phyloP scores from a whole-genome alignment of 1,140 invertebrate species.

The Chionoecetes opilio region DNA sequence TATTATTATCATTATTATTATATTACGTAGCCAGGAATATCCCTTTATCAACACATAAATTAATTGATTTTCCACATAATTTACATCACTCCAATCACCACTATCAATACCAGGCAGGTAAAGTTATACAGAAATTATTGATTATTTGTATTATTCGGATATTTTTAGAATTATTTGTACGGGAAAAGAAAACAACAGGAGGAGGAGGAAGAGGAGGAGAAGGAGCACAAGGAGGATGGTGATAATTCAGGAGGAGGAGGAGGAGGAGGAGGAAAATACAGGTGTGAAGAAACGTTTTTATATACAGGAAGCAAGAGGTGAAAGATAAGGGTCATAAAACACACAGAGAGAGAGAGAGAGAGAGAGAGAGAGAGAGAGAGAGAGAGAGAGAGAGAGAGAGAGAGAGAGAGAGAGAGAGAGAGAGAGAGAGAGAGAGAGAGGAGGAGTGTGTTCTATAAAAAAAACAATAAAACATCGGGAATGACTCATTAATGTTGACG shows the following conservation, averaged over 20 bases:
- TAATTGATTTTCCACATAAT: no score
- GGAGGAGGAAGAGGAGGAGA: not conserved
- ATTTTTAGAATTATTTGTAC: no score
- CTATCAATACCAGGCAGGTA: not conserved
- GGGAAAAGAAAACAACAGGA: not conserved
- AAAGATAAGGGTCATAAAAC: not conserved
- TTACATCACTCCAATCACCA: not conserved
- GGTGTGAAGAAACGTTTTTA: not conserved
- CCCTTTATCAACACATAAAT: no score
- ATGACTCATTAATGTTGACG: no score
- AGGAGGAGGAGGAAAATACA: not conserved
- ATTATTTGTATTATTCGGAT: no score
- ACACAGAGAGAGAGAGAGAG: not conserved
- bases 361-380: slow-evolving; percentile 57
- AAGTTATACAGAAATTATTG: no score
- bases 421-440: slow-evolving; percentile 32
- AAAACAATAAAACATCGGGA: no score
- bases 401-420: slow-evolving; percentile 58
- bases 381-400: slow-evolving; percentile 59
- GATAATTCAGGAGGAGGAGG: not conserved
- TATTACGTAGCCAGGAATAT: no score
- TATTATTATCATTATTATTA: no score
- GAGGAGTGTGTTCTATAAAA: no score
- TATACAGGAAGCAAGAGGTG: not conserved
- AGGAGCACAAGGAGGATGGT: not conserved